phyloP scores from a whole-genome alignment of 2,888 invertebrate species.

The Nasonia oneida region DNA sequence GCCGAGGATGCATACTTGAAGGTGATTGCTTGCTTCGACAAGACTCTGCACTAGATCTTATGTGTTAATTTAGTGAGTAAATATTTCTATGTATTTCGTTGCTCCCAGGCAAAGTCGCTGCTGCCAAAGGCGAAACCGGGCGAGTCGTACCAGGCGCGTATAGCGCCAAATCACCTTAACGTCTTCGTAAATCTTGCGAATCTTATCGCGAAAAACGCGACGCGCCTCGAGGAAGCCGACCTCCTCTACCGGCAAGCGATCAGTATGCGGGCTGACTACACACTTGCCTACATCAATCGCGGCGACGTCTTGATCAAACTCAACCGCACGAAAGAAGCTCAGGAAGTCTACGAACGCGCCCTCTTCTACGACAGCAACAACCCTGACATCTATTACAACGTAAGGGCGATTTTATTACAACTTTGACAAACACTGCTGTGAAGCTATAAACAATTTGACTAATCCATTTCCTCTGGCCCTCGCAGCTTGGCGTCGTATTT shows the following conservation, averaged over 20 bases:
- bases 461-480: neutral
- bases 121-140: conserved; percentile 95
- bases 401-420: conserved; percentile 80
- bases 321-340: conserved; percentile 95
- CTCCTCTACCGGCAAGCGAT: conserved; percentile 96
- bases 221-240: conserved; percentile 96
- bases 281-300: conserved; percentile 97
- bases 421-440: neutral
- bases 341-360: conserved; percentile 96
- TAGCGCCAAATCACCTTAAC: conserved; percentile 97
- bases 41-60: neutral
- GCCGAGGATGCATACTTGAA: conserved; percentile 96
- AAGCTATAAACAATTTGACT: conserved; percentile 10
- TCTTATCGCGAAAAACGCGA: conserved; percentile 94
- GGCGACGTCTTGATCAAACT: conserved; percentile 97
- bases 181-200: conserved; percentile 97
- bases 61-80: neutral
- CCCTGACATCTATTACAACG: conserved; percentile 96
- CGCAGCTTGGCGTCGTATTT: conserved; percentile 94
- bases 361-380: conserved; percentile 95
- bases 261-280: conserved; percentile 97
- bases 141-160: conserved; percentile 96
- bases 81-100: neutral
- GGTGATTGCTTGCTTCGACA: conserved; percentile 75
- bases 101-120: conserved; percentile 87